Evolutionary conservation across 1,140 invertebrate species (phyloP).

Genomic region (Drosophila obscura): DNA sequence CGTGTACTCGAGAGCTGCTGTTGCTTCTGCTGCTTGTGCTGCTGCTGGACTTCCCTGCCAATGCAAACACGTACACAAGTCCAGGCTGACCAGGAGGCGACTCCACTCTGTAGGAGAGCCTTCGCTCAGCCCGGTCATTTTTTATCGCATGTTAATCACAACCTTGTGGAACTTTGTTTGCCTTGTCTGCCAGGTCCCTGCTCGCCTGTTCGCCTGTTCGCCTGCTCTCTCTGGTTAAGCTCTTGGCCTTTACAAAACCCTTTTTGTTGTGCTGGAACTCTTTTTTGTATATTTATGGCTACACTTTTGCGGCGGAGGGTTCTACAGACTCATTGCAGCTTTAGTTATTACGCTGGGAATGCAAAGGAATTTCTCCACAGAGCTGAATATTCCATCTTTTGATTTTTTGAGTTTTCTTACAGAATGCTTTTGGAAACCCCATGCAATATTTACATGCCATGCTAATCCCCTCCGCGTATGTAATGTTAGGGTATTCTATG

Average conservation of each 20-base stretch:
- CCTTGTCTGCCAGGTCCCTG: constrained; percentile 49
- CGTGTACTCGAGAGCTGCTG: constrained; percentile 40
- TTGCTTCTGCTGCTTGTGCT: constrained; percentile 5
- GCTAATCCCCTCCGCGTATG: neutral
- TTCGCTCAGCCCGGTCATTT: constrained; percentile 66
- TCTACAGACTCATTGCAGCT: constrained; percentile 29
- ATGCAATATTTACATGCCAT: neutral
- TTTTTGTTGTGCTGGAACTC: constrained; percentile 59
- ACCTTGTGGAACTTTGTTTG: constrained; percentile 80
- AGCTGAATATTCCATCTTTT: too few species aligned
- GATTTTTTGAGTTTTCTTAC: neutral
- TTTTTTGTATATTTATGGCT: constrained; percentile 54
- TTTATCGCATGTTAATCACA: constrained; percentile 83
- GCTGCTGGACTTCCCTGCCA: constrained; percentile 43
- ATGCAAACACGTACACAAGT: constrained; percentile 67
- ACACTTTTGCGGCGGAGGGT: constrained; percentile 38
- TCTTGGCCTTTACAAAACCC: constrained; percentile 46
- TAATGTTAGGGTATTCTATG: constrained; percentile 26
- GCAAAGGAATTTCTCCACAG: neutral
- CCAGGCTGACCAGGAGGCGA: constrained; percentile 63
- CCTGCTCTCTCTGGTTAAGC: constrained; percentile 2
- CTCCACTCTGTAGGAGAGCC: constrained; percentile 25
- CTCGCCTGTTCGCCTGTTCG: constrained; percentile 1
- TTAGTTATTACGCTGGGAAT: neutral
- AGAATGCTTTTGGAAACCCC: neutral